A percentile compares a stretch with the other conserved stretches of the same genome.
These are phyloP conservation scores for Abrostola triplasia DNA, from an alignment of 2,888 invertebrate genomes.

Conservation along the genomic window DNA sequence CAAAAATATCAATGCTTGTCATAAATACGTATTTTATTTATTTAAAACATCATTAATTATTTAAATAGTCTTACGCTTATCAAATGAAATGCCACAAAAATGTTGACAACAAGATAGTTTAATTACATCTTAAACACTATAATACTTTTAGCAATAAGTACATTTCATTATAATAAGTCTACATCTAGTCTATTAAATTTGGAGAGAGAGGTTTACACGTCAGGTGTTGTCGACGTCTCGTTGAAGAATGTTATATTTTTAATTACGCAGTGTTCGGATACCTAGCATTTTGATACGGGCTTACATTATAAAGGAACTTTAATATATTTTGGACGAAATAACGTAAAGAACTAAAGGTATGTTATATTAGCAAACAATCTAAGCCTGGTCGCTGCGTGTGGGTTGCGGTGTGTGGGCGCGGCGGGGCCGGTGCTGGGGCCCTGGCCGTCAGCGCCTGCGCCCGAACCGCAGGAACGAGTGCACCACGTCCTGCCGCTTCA, in stretches of 20 bases:
- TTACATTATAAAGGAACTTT: constrained; percentile 67
- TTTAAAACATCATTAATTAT: constrained; percentile 81
- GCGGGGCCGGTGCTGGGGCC: constrained; percentile 53
- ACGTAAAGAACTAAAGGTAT: constrained; percentile 58
- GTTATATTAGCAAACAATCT: constrained; percentile 55
- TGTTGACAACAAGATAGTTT: constrained; percentile 82
- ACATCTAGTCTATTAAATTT: constrained; percentile 70
- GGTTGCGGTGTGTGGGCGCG: constrained; percentile 43
- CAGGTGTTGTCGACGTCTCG: constrained; percentile 52
- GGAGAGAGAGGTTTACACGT: constrained; percentile 77
- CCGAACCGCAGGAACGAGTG: constrained; percentile 97
- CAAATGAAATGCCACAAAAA: constrained; percentile 82
- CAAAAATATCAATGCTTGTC: constrained; percentile 74
- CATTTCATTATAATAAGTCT: constrained; percentile 67
- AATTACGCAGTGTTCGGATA: constrained; percentile 67
- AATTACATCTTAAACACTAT: constrained; percentile 74
- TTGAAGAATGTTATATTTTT: constrained; percentile 43
- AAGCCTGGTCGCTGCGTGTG: constrained; percentile 61
- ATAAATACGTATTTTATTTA: constrained; percentile 85
- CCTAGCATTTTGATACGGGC: constrained; percentile 53
- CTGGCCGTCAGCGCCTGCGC: constrained; percentile 90
- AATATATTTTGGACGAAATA: constrained; percentile 83
- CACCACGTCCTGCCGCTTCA: constrained; percentile 96
- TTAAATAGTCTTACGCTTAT: constrained; percentile 78
- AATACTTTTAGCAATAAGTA: constrained; percentile 82